Evolutionary conservation across 2,113 vertebrate species (phyloP).

Genomic region (Carlito syrichta): DNA sequence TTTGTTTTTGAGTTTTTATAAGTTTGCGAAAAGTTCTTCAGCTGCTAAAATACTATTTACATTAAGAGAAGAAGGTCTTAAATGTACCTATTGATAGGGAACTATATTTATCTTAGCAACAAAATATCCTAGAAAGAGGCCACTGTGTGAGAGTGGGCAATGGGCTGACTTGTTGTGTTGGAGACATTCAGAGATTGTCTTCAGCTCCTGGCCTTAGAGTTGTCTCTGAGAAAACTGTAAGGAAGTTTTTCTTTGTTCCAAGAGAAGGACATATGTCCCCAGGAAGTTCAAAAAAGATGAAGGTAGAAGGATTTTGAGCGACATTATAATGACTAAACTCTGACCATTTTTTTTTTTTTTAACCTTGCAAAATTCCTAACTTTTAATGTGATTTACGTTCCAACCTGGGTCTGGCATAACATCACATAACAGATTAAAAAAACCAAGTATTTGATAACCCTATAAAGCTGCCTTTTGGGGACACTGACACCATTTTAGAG

Average conservation of each 20-base stretch:
- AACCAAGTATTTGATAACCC: too few relatives aligned
- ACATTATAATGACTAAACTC: too few relatives aligned
- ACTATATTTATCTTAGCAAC: neutral
- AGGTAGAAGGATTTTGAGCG: neutral
- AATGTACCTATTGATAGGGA: neutral
- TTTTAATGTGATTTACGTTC: too few relatives aligned
- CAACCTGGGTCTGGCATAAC: too few relatives aligned
- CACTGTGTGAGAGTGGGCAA: neutral
- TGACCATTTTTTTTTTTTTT: too few relatives aligned
- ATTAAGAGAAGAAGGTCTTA: neutral
- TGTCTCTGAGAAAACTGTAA: neutral
- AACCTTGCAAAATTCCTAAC: too few relatives aligned
- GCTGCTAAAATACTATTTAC: neutral
- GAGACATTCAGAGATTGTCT: neutral
- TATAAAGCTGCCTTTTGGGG: too few relatives aligned
- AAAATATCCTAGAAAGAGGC: neutral
- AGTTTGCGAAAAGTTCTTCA: neutral
- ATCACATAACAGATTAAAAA: too few relatives aligned
- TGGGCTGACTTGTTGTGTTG: too few relatives aligned
- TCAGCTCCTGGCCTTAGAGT: neutral
- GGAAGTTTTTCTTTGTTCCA: neutral
- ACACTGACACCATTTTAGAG: too few relatives aligned
- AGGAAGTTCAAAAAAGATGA: neutral
- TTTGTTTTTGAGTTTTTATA: slow-evolving; percentile 4
- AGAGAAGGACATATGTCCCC: neutral